Base-by-base conservation (phyloP, 2,113 vertebrate species). In the Hyaena hyaena region DNA sequence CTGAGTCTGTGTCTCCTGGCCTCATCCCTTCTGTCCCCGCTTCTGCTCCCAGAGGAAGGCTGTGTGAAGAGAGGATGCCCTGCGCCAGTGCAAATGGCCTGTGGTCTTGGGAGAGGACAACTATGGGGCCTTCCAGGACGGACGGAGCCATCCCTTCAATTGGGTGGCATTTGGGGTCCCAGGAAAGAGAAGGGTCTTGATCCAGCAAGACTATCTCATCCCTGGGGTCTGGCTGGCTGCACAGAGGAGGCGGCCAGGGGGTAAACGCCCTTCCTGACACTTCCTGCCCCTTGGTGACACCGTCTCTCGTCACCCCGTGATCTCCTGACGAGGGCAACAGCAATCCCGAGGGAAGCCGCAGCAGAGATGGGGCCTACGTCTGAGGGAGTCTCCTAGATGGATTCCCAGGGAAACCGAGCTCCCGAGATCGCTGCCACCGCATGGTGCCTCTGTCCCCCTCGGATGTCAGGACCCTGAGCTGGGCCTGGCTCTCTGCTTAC, bases 81-180 rank as follows among this genome's bases (percentile, higher is more conserved):
- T 0, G 4, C 0, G 16, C 61, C 45, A 10, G 26, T 24, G 15
- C 11, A 45, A 35, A 28, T 9, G 58, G 15, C 28, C 55, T 35
- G n/a, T 31, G 45, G 10, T 45, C 55, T 66, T 21, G 28, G 55
- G 39, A 0, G 1, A 26, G 5, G 53, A 26, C 6, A 23, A 11
- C 2, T 0, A 26, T 1, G 1, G 61, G 61, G 23, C 58, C 76
- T 55, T 35, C 26, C 12, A 31, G 35, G 53, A 53, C n/a, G 2
- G 24, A 53, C 0, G 0, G 16, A 24, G 31, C 17, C 0, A 0
- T 33, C 33, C 2, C 28, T 31, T 58, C 33, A 4, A 11, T 45
- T 15, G n/a, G 66, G 71, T 45, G 66, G 55, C 17, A 23, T 79
- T 7, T 55, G 55, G 55, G n/a, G 10, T 88, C 55, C 76, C 35